phyloP scores from a whole-genome alignment of 2,888 invertebrate genomes.

The Euclidia mi region DNA sequence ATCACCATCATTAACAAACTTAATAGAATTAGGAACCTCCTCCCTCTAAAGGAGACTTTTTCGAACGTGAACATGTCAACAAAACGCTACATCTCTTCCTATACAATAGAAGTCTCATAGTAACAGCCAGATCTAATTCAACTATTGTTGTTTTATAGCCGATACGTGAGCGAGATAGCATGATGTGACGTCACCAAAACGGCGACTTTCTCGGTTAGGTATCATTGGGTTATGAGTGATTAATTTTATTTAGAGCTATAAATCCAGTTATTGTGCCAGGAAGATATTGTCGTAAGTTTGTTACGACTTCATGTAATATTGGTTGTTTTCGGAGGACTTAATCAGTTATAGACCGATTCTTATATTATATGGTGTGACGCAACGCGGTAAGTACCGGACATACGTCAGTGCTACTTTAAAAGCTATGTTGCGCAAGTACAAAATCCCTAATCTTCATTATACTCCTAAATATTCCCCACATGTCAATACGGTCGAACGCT shows the following conservation, averaged over 20 bases:
- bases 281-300: slow-evolving; percentile 3
- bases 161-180: slow-evolving; percentile 52
- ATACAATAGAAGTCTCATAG: slow-evolving; percentile 19
- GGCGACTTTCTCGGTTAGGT: slow-evolving; percentile 19
- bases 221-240: slow-evolving; percentile 20
- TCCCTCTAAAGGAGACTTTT: too few species aligned
- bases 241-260: slow-evolving; percentile 20
- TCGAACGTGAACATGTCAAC: neutral
- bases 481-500: too few species aligned
- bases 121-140: slow-evolving; percentile 52
- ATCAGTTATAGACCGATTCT: neutral
- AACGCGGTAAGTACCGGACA: too few species aligned
- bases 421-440: too few species aligned
- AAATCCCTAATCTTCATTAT: too few species aligned
- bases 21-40: too few species aligned
- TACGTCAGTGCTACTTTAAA: too few species aligned
- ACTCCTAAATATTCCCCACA: too few species aligned
- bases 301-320: neutral
- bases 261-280: slow-evolving; percentile 13
- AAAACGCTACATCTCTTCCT: neutral
- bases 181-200: slow-evolving; percentile 50
- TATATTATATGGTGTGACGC: neutral
- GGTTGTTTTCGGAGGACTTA: neutral
- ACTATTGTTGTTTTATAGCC: slow-evolving; percentile 62
- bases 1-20: too few species aligned